Base-by-base conservation (phyloP, 2,113 vertebrate genomes). In the Xiphophorus couchianus region DNA sequence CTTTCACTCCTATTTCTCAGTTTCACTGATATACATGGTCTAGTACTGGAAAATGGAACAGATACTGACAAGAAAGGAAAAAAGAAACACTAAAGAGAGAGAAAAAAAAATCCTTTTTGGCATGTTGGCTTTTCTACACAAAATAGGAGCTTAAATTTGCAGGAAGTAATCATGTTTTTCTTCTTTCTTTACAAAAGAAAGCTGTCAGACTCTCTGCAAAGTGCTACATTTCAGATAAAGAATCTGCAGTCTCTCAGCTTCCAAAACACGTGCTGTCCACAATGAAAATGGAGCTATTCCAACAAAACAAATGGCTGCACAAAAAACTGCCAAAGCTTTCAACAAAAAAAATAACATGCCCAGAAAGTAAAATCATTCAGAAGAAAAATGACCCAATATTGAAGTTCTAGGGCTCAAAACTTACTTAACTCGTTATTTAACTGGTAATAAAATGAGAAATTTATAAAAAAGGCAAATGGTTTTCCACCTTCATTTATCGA, bases 161-260 rank as follows among this genome's bases (percentile, higher is more conserved):
- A 33, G 25, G 68, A 73, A 73, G 62, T 58, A 9, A 54, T 66
- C 44, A 25, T 13, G 14, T 76, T 81, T 66, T 37, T 11, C 2
- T 11, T 11, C 10, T 37, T 37, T 37, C 35, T 37, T 69, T 30
- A 33, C 14, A 31, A 65, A 22, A 69, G 22, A 60, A 62, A 71
- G 54, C 75, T 75, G 51, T 84, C 65, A 77, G 66, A 73, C 54
- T 66, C 61, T 78, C 80, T 85, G 72, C 12, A 3, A 76, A 86
- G 80, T 85, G 80, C 87, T 76, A 80, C 68, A 58, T 63, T 85
- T 60, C 27, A 68, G 42, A 74, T 81, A 61, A 62, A 29, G 48
- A 73, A 75, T 77, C 75, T 82, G 83, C 76, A 85, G 74, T 74
- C 76, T 82, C 77, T 88, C 17, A 72, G 80, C 70, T 19, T 71